Evolutionary conservation across 2,888 invertebrate species (phyloP).

Genomic region (Brachypterus glaber): DNA sequence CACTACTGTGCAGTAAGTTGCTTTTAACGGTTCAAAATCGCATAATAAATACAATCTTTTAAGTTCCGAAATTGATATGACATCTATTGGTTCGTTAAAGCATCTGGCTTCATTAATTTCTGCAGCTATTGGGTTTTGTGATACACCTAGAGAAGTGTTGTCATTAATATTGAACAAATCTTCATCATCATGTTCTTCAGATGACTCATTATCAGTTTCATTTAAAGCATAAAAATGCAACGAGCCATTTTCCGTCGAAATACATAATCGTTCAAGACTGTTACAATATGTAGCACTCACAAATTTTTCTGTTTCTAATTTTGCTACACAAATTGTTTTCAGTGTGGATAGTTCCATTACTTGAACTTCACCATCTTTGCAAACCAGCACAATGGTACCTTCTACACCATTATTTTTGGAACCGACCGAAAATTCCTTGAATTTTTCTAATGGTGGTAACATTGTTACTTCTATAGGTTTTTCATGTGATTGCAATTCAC

Average conservation of each 20-base stretch:
- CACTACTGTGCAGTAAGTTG: conserved; percentile 75
- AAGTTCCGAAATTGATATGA: conserved; percentile 31
- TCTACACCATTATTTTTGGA: conserved; percentile 25
- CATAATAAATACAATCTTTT: conserved; percentile 64
- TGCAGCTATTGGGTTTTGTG: conserved; percentile 8
- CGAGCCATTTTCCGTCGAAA: conserved; percentile 69
- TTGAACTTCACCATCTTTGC: conserved; percentile 64
- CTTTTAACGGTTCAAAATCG: conserved; percentile 60
- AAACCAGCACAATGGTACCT: conserved; percentile 63
- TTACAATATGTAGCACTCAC: conserved; percentile 79
- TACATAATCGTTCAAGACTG: conserved; percentile 78
- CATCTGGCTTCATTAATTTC: conserved; percentile 30
- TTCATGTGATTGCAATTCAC: conserved; percentile 54
- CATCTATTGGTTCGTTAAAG: conserved; percentile 34
- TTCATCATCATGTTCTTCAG: conserved; percentile 64
- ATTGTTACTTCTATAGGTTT: conserved; percentile 62
- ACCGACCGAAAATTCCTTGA: conserved; percentile 19
- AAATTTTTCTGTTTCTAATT: conserved; percentile 60
- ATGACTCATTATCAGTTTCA: conserved; percentile 60
- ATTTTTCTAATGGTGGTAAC: conserved; percentile 47
- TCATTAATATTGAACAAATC: conserved; percentile 38
- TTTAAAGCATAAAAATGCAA: conserved; percentile 74
- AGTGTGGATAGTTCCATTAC: conserved; percentile 64
- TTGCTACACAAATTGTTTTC: conserved; percentile 56
- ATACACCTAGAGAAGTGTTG: neutral